Evolutionary conservation across 2,797 vertebrate species (phyloP).

Genomic region (Pseudotriccus pelzelni): DNA sequence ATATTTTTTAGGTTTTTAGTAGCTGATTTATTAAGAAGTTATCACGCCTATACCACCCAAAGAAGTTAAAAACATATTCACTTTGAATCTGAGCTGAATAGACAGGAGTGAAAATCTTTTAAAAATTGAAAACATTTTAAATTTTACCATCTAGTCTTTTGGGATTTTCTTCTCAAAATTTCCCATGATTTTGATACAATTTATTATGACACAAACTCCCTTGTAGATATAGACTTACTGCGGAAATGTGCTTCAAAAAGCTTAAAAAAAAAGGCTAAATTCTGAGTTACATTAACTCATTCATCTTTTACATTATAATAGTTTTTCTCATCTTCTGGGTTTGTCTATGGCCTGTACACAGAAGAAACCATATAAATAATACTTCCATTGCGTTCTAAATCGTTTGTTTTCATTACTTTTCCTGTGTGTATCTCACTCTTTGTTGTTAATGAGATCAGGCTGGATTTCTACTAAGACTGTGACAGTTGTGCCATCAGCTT

Average conservation of each 20-base stretch:
- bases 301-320: not conserved
- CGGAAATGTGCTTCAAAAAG: not conserved
- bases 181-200: not conserved
- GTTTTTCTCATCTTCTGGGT: not conserved
- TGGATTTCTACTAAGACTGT: not conserved
- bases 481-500: not conserved
- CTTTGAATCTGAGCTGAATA: not conserved
- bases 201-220: not conserved
- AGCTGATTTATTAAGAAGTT: not conserved
- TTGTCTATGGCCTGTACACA: not conserved
- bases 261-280: not conserved
- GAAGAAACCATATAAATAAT: not conserved
- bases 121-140: slow-evolving; percentile 14
- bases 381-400: not conserved
- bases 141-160: not conserved
- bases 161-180: not conserved
- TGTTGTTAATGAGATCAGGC: slow-evolving; percentile 39
- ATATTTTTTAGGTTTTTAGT: not conserved
- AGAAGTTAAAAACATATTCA: not conserved
- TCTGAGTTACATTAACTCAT: not conserved
- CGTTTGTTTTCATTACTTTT: not conserved
- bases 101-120: not conserved
- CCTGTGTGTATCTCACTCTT: not conserved
- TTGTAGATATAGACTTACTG: not conserved
- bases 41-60: not conserved